Evolutionary conservation across 1,140 invertebrate genomes (phyloP).

Genomic region (Penaeus vannamei): DNA sequence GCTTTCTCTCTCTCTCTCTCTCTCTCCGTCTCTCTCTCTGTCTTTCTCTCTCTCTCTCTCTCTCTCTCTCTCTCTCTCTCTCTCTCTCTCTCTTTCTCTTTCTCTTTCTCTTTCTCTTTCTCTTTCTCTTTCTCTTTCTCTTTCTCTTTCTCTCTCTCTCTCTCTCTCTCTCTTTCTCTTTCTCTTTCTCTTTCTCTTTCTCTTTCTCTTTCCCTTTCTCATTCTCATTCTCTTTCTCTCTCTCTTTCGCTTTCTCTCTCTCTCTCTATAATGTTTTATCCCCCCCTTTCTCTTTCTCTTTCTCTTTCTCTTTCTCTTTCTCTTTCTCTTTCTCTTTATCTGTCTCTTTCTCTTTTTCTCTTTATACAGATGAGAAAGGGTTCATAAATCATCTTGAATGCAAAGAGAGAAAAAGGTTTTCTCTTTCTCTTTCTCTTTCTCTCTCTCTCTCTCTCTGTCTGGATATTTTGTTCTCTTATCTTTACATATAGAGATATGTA

Average conservation of each 20-base stretch:
- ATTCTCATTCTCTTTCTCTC: neutral
- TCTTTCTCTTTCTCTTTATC: conserved; percentile 3
- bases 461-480: too few species aligned
- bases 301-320: conserved; percentile 17
- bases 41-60: too few species aligned
- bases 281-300: conserved; percentile 2
- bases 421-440: conserved; percentile 26
- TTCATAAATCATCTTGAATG: neutral
- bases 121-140: neutral
- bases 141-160: neutral
- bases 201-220: neutral
- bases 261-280: too few species aligned
- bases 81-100: too few species aligned
- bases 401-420: conserved; percentile 4
- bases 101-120: too few species aligned
- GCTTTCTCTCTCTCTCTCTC: too few species aligned
- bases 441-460: neutral
- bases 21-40: too few species aligned
- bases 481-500: too few species aligned
- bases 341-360: neutral
- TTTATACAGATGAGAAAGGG: neutral
- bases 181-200: neutral
- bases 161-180: neutral
- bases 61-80: too few species aligned
- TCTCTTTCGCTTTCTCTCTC: neutral